A percentile compares a stretch with the other conserved stretches of the same genome.
Conservation (phyloP, 2,113 vertebrate genomes). For the Ptyas mucosa region DNA sequence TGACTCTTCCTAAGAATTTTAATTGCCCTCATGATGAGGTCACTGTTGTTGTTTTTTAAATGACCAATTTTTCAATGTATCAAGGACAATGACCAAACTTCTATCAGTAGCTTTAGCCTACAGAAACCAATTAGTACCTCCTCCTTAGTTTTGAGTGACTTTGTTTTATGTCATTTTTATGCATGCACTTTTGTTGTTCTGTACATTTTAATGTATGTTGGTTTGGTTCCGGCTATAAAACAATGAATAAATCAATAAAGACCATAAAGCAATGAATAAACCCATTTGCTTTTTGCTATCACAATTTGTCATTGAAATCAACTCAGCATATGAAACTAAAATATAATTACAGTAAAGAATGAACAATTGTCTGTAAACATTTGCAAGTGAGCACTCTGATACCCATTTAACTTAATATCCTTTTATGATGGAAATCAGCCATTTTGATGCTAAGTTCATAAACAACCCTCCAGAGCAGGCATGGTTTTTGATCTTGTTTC, state of each 20-base stretch:
- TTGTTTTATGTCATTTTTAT: background rate
- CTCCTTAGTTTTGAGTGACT: background rate
- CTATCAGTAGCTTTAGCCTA: background rate
- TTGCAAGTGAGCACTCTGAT: slow-evolving; percentile 20
- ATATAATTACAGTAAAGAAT: slow-evolving; percentile 16
- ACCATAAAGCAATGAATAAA: background rate
- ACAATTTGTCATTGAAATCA: background rate
- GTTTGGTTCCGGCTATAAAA: background rate
- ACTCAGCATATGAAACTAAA: background rate
- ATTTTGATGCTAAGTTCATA: background rate
- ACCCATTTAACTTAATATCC: background rate
- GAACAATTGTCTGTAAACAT: slow-evolving; percentile 1
- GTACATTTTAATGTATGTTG: background rate
- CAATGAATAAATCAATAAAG: background rate
- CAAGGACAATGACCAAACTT: background rate
- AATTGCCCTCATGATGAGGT: background rate
- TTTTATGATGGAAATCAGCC: background rate
- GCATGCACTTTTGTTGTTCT: background rate
- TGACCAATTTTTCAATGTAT: background rate
- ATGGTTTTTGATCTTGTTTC: background rate
- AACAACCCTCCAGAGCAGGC: background rate
- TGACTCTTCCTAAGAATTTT: background rate
- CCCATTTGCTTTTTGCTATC: background rate
- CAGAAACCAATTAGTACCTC: background rate
- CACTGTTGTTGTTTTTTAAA: background rate